These are phyloP conservation scores for Helicoverpa zea DNA, from an alignment of 1,140 invertebrate genomes.

Conservation along the genomic window DNA sequence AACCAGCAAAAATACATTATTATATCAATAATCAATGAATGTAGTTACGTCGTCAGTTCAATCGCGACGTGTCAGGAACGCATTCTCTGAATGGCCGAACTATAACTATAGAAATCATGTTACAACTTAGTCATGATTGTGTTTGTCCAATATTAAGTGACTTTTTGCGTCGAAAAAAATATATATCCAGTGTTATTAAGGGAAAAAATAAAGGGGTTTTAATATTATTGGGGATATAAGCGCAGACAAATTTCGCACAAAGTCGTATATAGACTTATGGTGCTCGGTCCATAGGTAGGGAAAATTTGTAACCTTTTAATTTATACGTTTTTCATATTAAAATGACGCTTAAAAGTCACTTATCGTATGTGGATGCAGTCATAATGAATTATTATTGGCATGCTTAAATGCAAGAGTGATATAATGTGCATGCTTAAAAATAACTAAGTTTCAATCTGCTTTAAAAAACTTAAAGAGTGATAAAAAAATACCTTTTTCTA, in stretches of 20 bases:
- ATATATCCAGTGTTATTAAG: too few species aligned
- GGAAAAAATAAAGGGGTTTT: too few species aligned
- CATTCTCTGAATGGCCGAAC: too few species aligned
- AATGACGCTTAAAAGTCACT: slow-evolving; percentile 17
- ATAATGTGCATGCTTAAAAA: neutral
- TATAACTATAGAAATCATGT: slow-evolving; percentile 5
- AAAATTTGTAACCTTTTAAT: too few species aligned
- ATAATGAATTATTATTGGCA: slow-evolving; percentile 20
- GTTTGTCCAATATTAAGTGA: slow-evolving; percentile 3
- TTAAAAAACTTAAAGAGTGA: too few species aligned
- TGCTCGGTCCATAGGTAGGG: neutral
- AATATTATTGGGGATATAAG: too few species aligned
- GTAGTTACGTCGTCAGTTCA: too few species aligned
- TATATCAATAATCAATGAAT: too few species aligned
- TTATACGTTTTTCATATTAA: neutral
- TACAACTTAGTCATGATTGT: slow-evolving; percentile 6
- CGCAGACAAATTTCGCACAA: neutral
- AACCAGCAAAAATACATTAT: too few species aligned
- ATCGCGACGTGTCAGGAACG: too few species aligned
- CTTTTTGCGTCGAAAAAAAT: slow-evolving; percentile 5
- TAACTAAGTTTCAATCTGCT: neutral
- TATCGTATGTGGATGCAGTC: neutral
- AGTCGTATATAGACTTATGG: neutral
- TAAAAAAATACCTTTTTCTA: neutral
- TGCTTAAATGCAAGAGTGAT: slow-evolving; percentile 30